Percentiles rank a stretch among this genome's conserved stretches.
These are phyloP conservation scores for Hypercompe scribonia DNA, from an alignment of 2,888 invertebrate genomes.

Conservation along the genomic window DNA sequence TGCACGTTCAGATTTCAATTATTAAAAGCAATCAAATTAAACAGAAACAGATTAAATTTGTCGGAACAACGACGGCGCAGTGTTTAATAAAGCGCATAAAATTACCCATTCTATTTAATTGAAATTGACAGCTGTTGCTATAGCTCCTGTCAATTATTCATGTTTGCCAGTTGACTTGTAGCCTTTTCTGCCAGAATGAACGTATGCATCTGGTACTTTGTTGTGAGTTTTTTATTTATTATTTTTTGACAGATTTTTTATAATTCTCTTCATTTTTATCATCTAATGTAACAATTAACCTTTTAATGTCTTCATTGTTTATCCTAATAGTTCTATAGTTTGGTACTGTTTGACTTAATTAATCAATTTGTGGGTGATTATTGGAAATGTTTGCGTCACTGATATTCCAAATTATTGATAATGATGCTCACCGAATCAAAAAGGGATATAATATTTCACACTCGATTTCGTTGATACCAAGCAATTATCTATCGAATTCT, in stretches of 20 bases:
- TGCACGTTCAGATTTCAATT: background rate
- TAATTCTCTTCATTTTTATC: background rate
- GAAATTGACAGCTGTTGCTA: slow-evolving; percentile 20
- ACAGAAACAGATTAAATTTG: slow-evolving; percentile 22
- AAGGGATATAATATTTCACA: background rate
- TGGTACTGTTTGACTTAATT: background rate
- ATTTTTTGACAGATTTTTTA: background rate
- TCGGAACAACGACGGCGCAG: slow-evolving; percentile 29
- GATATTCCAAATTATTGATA: background rate
- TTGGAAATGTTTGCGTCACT: background rate
- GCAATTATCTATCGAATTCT: background rate
- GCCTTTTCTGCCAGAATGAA: background rate
- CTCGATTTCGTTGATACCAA: background rate
- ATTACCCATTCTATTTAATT: slow-evolving; percentile 45
- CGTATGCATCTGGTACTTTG: slow-evolving; percentile 4
- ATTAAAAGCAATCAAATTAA: slow-evolving; percentile 5
- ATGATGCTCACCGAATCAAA: background rate
- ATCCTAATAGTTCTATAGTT: background rate
- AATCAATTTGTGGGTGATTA: background rate
- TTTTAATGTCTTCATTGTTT: background rate
- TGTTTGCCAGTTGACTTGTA: slow-evolving; percentile 3
- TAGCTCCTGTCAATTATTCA: slow-evolving; percentile 18
- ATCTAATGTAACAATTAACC: background rate
- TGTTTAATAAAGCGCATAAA: slow-evolving; percentile 30
- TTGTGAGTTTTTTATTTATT: slow-evolving; percentile 3